These are phyloP conservation scores for Galemys pyrenaicus DNA, from an alignment of 2,113 vertebrate genomes.

Conservation along the genomic window DNA sequence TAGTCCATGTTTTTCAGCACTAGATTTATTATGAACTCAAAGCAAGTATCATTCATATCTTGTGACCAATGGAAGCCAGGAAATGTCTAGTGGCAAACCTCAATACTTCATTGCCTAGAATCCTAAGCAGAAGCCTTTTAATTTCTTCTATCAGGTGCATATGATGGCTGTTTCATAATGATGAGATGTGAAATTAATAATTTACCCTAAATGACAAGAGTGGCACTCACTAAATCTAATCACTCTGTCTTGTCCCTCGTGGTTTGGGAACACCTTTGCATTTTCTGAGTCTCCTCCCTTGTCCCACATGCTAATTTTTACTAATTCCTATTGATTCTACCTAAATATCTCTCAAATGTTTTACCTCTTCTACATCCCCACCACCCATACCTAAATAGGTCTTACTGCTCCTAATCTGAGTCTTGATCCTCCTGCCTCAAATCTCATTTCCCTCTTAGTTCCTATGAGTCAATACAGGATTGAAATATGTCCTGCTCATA, in stretches of 20 bases:
- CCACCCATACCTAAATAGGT: neutral
- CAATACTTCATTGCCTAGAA: neutral
- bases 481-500: neutral
- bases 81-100: neutral
- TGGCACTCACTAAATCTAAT: neutral
- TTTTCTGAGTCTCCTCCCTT: neutral
- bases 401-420: neutral
- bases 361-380: neutral
- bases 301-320: neutral
- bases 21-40: neutral
- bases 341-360: neutral
- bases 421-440: neutral
- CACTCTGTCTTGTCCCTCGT: neutral
- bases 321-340: neutral
- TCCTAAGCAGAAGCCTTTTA: neutral
- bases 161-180: neutral
- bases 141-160: neutral
- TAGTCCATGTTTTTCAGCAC: neutral
- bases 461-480: neutral
- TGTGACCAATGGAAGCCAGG: neutral
- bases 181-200: neutral
- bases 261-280: neutral
- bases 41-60: neutral
- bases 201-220: neutral
- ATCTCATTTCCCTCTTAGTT: neutral